Percentiles rank a stretch among this genome's conserved stretches.
These are phyloP conservation scores for Serripes groenlandicus DNA, from an alignment of 2,888 invertebrate genomes.

Conservation along the genomic window DNA sequence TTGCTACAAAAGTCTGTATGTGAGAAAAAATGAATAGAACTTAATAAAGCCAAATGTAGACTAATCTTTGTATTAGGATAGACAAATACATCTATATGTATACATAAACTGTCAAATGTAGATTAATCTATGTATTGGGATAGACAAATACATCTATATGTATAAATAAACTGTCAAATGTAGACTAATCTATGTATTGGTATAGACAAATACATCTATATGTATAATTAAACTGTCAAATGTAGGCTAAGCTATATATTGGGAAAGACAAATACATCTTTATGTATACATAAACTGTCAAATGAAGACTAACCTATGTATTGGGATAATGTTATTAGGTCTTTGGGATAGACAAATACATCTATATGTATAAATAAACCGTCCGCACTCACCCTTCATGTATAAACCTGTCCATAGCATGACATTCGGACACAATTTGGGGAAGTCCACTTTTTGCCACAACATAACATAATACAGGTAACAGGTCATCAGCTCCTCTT, in stretches of 20 bases:
- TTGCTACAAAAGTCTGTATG: too few relatives aligned
- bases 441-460: slow-evolving; percentile 76
- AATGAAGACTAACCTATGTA: not conserved
- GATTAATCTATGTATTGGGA: not conserved
- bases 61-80: too few relatives aligned
- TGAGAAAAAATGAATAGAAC: too few relatives aligned
- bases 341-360: not conserved
- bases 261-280: too few relatives aligned
- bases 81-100: too few relatives aligned
- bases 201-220: not conserved
- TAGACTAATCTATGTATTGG: not conserved
- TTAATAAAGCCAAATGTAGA: too few relatives aligned
- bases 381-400: slow-evolving; percentile 81
- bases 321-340: not conserved
- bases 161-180: not conserved
- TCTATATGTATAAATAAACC: not conserved
- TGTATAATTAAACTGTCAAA: not conserved
- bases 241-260: too few relatives aligned
- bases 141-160: not conserved
- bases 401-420: slow-evolving; percentile 83
- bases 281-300: not conserved
- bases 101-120: not conserved
- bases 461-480: slow-evolving; percentile 83
- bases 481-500: slow-evolving; percentile 85
- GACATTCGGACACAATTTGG: slow-evolving; percentile 82